Evolutionary conservation across 2,113 vertebrate species (phyloP), one percentile per base, ranked within the genome.

Genomic region (Diadophis punctatus): DNA sequence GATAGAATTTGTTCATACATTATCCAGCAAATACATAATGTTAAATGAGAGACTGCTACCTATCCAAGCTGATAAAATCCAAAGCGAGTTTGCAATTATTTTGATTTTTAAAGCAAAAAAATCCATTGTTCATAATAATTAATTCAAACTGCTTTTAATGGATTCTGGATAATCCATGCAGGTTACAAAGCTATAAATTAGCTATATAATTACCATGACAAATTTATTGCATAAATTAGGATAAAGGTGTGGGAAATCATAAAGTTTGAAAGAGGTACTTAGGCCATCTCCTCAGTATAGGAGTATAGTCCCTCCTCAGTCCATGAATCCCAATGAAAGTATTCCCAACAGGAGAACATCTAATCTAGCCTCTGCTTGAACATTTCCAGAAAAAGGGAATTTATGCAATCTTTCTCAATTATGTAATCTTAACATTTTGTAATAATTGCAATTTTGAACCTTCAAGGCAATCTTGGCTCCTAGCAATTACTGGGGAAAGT

Each of bases 41-140:
- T 93, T 20, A 88, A 95, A 88, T 43, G 90, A 80, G 3, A 91
- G 22, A 14, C 27, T 63, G 39, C 43, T 25, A 90, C 90, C 80
- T 89, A 18, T 93, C 11, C 39, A 91, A 30, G 16, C 48, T 49
- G 86, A 87, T 16, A 88, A 91, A 87, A 91, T 27, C 91, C 8
- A 49, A 68, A 39, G 48, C 3, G 22, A 2, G 2, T 80, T 92
- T 68, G 39, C 85, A 46, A 74, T n/a, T 93, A 9, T 90, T 91
- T 30, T 84, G 58, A 48, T 39, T 0, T 39, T 2, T 25, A 68
- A 88, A 86, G 34, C 20, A n/a, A 90, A 52, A 48, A 52, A 34
- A 8, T 18, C 11, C 48, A 22, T 34, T n/a, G 51, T n/a, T 90
- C 48, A 49, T 84, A 90, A 0, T 55, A 91, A 93, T 43, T 11